A percentile compares a stretch with the other conserved stretches of the same genome.
These are phyloP conservation scores for Stylophora pistillata DNA, from an alignment of 64 coral and sea anemone genomes.

Conservation along the genomic window DNA sequence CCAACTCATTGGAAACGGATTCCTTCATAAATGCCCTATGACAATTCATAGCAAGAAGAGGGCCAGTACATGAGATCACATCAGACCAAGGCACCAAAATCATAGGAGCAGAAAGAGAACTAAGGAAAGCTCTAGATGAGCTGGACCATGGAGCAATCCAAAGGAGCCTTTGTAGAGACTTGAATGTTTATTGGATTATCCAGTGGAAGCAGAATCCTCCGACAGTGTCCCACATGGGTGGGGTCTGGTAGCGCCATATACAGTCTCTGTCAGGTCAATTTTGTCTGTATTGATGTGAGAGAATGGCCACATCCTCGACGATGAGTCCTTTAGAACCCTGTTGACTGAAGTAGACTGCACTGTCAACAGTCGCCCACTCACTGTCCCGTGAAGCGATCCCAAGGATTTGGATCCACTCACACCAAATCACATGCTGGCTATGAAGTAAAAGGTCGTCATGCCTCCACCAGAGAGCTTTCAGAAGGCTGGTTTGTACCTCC, in stretches of 20 bases:
- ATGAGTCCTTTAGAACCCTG: constrained; percentile 40
- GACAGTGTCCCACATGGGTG: too few relatives aligned
- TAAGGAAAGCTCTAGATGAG: constrained; percentile 36
- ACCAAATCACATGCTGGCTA: constrained; percentile 38
- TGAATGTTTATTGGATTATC: constrained; percentile 32
- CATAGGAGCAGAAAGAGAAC: constrained; percentile 39
- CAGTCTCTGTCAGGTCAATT: constrained; percentile 19
- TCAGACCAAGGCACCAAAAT: constrained; percentile 49
- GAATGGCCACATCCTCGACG: constrained; percentile 38
- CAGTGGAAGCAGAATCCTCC: neutral
- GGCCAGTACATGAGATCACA: constrained; percentile 5
- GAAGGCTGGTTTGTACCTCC: constrained; percentile 43
- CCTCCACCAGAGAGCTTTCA: constrained; percentile 61
- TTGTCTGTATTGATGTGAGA: constrained; percentile 35
- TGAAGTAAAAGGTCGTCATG: constrained; percentile 37
- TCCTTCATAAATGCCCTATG: constrained; percentile 50
- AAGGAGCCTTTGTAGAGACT: constrained; percentile 15
- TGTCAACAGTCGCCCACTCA: constrained; percentile 46
- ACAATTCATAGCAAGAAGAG: constrained; percentile 32
- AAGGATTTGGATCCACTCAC: constrained; percentile 49
- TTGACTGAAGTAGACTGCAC: constrained; percentile 36
- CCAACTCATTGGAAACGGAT: constrained; percentile 41
- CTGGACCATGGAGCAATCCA: constrained; percentile 16
- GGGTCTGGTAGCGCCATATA: constrained; percentile 50
- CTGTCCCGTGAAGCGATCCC: constrained; percentile 4